Evolutionary conservation across 23 tunicate genomes (phyloP).

Genomic region (Ascidia mentula): DNA sequence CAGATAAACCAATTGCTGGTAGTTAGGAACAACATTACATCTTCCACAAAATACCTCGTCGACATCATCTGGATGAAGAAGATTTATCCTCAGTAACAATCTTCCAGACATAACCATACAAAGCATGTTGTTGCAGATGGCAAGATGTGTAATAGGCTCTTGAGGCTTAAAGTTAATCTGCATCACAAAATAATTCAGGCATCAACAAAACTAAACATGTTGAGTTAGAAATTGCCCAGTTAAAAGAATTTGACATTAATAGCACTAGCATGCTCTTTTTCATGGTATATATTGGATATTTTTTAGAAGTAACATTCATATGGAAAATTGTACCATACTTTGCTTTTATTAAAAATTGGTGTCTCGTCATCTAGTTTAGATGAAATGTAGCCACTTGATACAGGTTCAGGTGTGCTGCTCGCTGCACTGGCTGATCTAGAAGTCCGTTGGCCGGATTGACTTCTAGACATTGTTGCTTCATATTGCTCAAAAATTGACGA

Average conservation of each 20-base stretch:
- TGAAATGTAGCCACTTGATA: conserved; percentile 47
- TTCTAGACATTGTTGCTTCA: conserved; percentile 73
- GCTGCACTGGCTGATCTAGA: conserved; percentile 1
- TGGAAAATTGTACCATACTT: too few relatives aligned
- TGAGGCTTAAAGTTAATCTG: conserved; percentile 82
- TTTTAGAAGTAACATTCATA: too few relatives aligned
- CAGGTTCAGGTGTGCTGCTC: conserved; percentile 39
- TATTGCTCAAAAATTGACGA: conserved; percentile 84
- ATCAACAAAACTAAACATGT: too few relatives aligned
- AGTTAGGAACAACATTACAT: too few relatives aligned
- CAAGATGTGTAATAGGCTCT: conserved; percentile 69
- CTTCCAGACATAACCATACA: conserved; percentile 78
- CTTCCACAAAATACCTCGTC: conserved; percentile 45
- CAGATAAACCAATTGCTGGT: too few relatives aligned
- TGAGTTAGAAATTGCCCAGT: too few relatives aligned
- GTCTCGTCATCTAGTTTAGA: conserved; percentile 62
- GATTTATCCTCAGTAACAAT: conserved; percentile 54
- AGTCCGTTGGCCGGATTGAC: conserved; percentile 5
- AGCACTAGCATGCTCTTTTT: too few relatives aligned
- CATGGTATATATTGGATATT: too few relatives aligned
- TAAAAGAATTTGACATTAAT: too few relatives aligned
- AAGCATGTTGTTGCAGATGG: conserved; percentile 73
- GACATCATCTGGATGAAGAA: conserved; percentile 50
- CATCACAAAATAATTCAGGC: too few relatives aligned
- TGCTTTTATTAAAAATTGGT: conserved; percentile 79